Evolutionary conservation across 2,888 invertebrate genomes (phyloP).

Genomic region (Eristalis pertinax): DNA sequence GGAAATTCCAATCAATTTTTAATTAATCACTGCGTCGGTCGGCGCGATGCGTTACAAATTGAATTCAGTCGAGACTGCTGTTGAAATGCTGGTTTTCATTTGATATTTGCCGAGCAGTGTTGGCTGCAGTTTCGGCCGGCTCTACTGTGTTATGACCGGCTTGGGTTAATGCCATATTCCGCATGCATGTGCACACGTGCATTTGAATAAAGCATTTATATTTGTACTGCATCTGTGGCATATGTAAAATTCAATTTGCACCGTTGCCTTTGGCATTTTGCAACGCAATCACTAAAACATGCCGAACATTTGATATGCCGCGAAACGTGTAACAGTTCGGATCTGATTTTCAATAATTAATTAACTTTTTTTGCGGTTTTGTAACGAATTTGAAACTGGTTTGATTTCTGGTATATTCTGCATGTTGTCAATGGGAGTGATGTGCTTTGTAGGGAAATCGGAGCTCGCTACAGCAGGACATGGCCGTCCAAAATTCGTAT

Average conservation of each 20-base stretch:
- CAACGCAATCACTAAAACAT: conserved; percentile 46
- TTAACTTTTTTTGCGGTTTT: conserved; percentile 47
- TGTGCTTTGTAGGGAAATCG: too few species aligned
- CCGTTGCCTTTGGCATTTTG: conserved; percentile 52
- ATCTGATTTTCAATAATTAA: conserved; percentile 50
- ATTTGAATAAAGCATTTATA: neutral
- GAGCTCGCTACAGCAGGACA: too few species aligned
- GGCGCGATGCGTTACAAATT: conserved; percentile 20
- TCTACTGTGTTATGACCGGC: neutral
- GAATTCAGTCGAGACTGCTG: conserved; percentile 22
- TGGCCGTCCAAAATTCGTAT: too few species aligned
- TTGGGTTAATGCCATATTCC: conserved; percentile 14
- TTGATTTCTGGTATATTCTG: neutral
- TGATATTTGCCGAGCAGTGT: conserved; percentile 3
- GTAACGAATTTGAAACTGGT: neutral
- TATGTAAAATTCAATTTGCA: conserved; percentile 67
- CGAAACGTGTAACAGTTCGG: conserved; percentile 7
- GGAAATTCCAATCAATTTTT: conserved; percentile 58
- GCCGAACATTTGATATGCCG: conserved; percentile 41
- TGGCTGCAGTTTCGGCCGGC: neutral
- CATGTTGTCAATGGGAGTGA: too few species aligned
- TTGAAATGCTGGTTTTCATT: conserved; percentile 17
- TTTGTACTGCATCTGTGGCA: conserved; percentile 19
- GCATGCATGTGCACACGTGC: conserved; percentile 1
- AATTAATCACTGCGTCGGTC: conserved; percentile 48